A percentile compares a stretch with the other conserved stretches of the same genome.
These are phyloP conservation scores for Stratiomys singularior DNA, from an alignment of 2,888 invertebrate species.

Conservation along the genomic window DNA sequence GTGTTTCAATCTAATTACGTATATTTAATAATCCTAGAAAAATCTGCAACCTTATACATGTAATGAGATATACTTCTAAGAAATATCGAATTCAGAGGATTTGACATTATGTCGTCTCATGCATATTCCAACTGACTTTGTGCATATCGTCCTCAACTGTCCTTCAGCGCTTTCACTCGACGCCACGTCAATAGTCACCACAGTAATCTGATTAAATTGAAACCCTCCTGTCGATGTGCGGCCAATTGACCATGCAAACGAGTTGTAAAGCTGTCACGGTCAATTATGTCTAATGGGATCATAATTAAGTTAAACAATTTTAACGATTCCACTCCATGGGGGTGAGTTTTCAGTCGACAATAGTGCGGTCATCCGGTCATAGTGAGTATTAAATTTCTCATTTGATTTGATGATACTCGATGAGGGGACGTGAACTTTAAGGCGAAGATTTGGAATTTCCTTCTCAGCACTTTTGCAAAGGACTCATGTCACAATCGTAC, in stretches of 20 bases:
- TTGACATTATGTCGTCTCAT: too few species aligned
- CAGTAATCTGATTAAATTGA: conserved; percentile 13
- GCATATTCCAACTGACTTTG: too few species aligned
- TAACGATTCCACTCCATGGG: background rate
- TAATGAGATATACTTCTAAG: too few species aligned
- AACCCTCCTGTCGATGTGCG: background rate
- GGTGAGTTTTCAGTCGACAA: too few species aligned
- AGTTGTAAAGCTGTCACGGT: conserved; percentile 24
- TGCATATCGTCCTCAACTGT: too few species aligned
- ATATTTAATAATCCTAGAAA: too few species aligned
- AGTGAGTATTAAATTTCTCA: conserved; percentile 20
- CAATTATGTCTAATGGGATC: conserved; percentile 34
- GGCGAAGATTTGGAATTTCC: background rate
- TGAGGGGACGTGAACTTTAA: background rate
- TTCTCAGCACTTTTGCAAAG: background rate
- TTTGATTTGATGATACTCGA: conserved; percentile 22
- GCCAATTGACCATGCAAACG: conserved; percentile 28
- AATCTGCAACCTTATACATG: too few species aligned
- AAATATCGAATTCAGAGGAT: too few species aligned
- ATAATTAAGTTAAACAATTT: conserved; percentile 43
- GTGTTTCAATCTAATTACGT: too few species aligned
- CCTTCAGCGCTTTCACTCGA: background rate
- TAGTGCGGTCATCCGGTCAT: background rate
- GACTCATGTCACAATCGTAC: background rate
- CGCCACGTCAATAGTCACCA: background rate